Evolutionary conservation across 1,140 invertebrate species (phyloP).

Genomic region (Cydia fagiglandana): DNA sequence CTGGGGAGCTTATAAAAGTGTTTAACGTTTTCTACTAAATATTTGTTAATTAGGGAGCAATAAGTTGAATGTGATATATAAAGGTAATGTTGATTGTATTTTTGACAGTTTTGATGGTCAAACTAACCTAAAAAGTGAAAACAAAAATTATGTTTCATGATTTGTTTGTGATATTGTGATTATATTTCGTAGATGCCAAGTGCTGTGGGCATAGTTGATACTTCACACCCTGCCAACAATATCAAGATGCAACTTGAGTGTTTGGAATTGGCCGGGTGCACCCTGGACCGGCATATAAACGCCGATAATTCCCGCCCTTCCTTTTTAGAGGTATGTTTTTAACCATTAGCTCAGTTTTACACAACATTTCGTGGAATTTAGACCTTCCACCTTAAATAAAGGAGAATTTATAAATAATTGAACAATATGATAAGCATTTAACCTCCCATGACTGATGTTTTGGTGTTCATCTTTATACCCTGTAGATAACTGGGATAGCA

Average conservation of each 20-base stretch:
- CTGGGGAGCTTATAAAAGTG: neutral
- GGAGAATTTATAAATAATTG: slow-evolving; percentile 39
- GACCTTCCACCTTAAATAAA: slow-evolving; percentile 51
- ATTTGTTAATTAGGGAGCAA: neutral
- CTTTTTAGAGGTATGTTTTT: slow-evolving; percentile 77
- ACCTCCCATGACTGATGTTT: slow-evolving; percentile 45
- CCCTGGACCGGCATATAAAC: slow-evolving; percentile 85
- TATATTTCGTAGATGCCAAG: slow-evolving; percentile 65
- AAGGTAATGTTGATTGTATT: slow-evolving; percentile 26
- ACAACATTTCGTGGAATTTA: neutral
- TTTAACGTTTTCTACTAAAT: neutral
- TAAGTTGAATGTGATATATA: slow-evolving; percentile 3
- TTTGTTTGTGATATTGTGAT: slow-evolving; percentile 32
- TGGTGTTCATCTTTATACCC: slow-evolving; percentile 36
- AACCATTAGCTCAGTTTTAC: neutral
- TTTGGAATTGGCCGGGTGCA: slow-evolving; percentile 85
- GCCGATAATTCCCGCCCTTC: slow-evolving; percentile 86
- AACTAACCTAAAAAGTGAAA: slow-evolving; percentile 48
- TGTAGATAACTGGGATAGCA: slow-evolving; percentile 77
- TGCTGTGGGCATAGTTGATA: slow-evolving; percentile 54
- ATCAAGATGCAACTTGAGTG: slow-evolving; percentile 82
- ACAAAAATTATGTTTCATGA: slow-evolving; percentile 29
- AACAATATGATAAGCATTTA: neutral
- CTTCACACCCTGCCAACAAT: slow-evolving; percentile 56
- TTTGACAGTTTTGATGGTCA: slow-evolving; percentile 20